Base-by-base conservation (phyloP, 2,797 vertebrate genomes). In the Ctenosaura bakeri region DNA sequence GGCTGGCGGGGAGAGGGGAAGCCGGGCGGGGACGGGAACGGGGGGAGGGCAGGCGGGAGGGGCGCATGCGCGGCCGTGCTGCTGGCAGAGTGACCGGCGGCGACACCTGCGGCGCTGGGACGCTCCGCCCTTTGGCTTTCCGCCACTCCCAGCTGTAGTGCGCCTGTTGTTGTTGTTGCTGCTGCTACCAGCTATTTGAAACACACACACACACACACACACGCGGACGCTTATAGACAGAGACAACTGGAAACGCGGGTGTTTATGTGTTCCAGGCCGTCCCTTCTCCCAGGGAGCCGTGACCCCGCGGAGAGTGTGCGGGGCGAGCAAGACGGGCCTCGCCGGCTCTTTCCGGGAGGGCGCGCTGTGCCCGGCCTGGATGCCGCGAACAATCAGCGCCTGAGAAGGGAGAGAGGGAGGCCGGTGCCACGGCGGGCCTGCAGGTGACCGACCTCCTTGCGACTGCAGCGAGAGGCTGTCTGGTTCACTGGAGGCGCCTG, bases 51-150 rank as follows among this genome's bases (percentile, higher is more conserved):
- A 8, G 1, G 78, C 35, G 24, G 78, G 10, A 35, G 83, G 87
- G 74, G 89, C 87, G 89, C 93, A 92, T 89, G 89, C 42, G 91
- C 42, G 14, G 50, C 64, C 59, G 18, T 0, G 4, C 13, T 20
- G 54, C 54, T 20, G 13, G 5, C 38, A 2, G 26, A 20, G 7
- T n/a, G 73, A 66, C n/a, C 42, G 7, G 88, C 80, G 2, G 64
- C 59, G 78, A 50, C 90, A 93, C 93, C 91, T 93, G 93, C 93
- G 6, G 71, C 2, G 20, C 3, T 42, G 59, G 42, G 22, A 16
- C 64, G 79, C 85, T 13, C 85, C 85, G 46, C 90, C 85, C 29
- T 29, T 79, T 77, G 82, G 62, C 56, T 29, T n/a, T 4, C 22
- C 32, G 88, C 88, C 88, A 9, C 38, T 24, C 59, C 71, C 66